A percentile compares a stretch with the other conserved stretches of the same genome.
phyloP scores from a whole-genome alignment of 2,888 invertebrate species.

The Hybos culiciformis region DNA sequence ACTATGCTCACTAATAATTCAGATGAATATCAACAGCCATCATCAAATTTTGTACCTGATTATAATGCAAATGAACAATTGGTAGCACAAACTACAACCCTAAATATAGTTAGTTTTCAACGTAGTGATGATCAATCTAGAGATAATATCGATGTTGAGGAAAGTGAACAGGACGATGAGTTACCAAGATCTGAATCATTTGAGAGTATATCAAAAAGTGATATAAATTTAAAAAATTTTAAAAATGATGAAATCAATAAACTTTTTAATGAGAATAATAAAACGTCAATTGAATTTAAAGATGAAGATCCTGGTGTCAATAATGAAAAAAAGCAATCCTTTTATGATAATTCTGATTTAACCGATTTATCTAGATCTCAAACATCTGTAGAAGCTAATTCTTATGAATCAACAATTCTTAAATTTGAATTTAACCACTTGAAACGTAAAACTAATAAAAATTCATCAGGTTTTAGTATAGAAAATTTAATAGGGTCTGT shows the following conservation, averaged over 20 bases:
- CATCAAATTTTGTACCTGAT: constrained; percentile 13
- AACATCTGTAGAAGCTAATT: constrained; percentile 11
- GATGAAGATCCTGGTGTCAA: too few species aligned
- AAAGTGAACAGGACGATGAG: constrained; percentile 32
- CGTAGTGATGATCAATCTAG: constrained; percentile 28
- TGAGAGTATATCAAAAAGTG: constrained; percentile 21
- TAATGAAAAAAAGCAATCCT: constrained; percentile 19
- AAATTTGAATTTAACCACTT: constrained; percentile 24
- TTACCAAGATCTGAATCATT: constrained; percentile 33
- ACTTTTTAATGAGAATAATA: background rate
- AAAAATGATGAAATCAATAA: background rate
- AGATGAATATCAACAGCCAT: background rate
- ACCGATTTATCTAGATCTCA: constrained; percentile 12
- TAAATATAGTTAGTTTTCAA: constrained; percentile 15
- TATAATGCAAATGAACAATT: constrained; percentile 10
- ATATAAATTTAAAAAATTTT: background rate
- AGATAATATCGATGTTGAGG: constrained; percentile 35
- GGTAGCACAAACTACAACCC: constrained; percentile 2
- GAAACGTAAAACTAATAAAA: constrained; percentile 26
- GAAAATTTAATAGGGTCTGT: constrained; percentile 36
- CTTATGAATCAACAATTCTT: constrained; percentile 20
- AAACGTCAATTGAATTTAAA: background rate
- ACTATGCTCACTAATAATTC: background rate
- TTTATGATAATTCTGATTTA: too few species aligned
- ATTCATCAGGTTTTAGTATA: constrained; percentile 35